phyloP scores from a whole-genome alignment of 2,888 invertebrate genomes.

The Elegia similella region DNA sequence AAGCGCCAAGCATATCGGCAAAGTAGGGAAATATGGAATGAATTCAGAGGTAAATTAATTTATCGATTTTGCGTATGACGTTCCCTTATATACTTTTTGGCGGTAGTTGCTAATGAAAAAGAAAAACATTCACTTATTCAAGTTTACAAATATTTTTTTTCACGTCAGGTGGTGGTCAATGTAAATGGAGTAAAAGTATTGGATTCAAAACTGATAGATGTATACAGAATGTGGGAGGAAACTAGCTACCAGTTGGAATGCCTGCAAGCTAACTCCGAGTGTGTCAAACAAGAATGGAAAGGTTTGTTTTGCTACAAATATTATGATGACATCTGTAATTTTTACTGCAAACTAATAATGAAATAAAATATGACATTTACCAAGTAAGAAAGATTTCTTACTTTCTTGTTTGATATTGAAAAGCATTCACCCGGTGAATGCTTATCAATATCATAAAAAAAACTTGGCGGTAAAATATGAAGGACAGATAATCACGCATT shows the following conservation, averaged over 20 bases:
- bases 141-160: constrained; percentile 18
- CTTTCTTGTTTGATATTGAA: too few species aligned
- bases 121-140: too few species aligned
- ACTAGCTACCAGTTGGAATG: constrained; percentile 95
- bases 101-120: too few species aligned
- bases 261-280: constrained; percentile 90
- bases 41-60: constrained; percentile 75
- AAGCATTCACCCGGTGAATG: too few species aligned
- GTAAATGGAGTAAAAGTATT: constrained; percentile 83
- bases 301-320: constrained; percentile 46
- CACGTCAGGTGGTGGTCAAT: constrained; percentile 70
- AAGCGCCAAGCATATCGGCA: constrained; percentile 86
- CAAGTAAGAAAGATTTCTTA: too few species aligned
- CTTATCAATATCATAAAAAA: too few species aligned
- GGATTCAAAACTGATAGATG: constrained; percentile 82
- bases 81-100: too few species aligned
- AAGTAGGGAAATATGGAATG: constrained; percentile 85
- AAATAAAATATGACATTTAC: too few species aligned
- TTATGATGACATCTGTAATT: too few species aligned
- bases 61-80: neutral
- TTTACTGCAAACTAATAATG: too few species aligned
- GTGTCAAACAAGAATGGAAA: constrained; percentile 90
- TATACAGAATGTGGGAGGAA: constrained; percentile 96
- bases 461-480: too few species aligned
- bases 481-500: too few species aligned